These are phyloP conservation scores for Cromileptes altivelis DNA, from an alignment of 2,113 vertebrate species.

Conservation along the genomic window DNA sequence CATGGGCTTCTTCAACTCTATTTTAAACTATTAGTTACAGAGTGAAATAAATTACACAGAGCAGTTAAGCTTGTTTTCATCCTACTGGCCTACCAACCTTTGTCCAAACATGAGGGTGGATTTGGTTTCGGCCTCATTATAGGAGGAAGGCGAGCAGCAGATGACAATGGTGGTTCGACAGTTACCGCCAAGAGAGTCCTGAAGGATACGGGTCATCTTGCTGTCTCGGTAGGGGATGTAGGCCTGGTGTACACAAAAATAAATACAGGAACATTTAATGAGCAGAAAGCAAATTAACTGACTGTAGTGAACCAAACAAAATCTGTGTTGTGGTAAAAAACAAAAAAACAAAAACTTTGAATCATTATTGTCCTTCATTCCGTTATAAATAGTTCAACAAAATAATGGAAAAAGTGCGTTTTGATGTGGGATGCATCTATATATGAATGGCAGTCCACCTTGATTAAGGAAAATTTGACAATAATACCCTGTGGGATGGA, in stretches of 20 bases:
- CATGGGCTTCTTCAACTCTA: not conserved
- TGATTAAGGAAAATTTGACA: not conserved
- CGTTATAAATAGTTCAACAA: no score
- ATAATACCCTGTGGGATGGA: not conserved
- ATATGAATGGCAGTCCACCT: not conserved
- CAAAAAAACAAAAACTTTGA: not conserved
- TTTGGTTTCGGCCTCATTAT: conserved; percentile 95
- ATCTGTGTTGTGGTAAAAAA: not conserved
- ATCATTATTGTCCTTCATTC: not conserved
- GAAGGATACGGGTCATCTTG: conserved; percentile 99
- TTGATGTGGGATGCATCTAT: not conserved
- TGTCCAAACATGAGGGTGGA: conserved; percentile 97
- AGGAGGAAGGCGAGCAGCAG: conserved; percentile 97
- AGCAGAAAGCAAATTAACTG: not conserved
- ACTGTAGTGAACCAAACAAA: not conserved
- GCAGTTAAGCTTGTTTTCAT: not conserved
- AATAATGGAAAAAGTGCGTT: not conserved
- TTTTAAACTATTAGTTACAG: not conserved
- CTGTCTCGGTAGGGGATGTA: conserved; percentile 98
- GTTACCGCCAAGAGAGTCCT: conserved; percentile 96
- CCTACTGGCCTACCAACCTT: conserved; percentile 81
- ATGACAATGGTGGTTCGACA: conserved; percentile 98
- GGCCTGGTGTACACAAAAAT: conserved; percentile 76
- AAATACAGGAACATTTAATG: not conserved
- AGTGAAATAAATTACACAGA: not conserved